phyloP scores from a whole-genome alignment of 2,888 invertebrate genomes.

The Pheosia tremula region DNA sequence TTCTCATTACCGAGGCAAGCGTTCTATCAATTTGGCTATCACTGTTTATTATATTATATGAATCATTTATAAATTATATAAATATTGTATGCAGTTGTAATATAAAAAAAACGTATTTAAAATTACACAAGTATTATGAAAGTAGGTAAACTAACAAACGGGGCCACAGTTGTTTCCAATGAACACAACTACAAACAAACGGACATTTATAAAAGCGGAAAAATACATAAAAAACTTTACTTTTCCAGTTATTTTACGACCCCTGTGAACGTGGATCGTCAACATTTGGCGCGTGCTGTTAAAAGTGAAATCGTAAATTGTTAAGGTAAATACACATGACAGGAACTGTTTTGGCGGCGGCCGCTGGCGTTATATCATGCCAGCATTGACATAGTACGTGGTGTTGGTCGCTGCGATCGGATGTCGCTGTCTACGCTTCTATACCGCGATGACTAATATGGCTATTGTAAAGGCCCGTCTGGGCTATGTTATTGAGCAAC shows the following conservation, averaged over 20 bases:
- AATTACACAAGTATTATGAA: not conserved
- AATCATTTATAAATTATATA: too few relatives aligned
- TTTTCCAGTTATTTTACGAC: slow-evolving; percentile 30
- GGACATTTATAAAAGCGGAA: slow-evolving; percentile 7
- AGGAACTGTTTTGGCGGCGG: slow-evolving; percentile 62
- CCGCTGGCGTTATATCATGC: slow-evolving; percentile 64
- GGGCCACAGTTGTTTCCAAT: slow-evolving; percentile 1
- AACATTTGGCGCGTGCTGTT: slow-evolving; percentile 26
- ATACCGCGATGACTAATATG: slow-evolving; percentile 70
- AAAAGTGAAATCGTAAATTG: slow-evolving; percentile 45
- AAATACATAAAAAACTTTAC: slow-evolving; percentile 16
- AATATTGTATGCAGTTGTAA: too few relatives aligned
- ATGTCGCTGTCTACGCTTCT: slow-evolving; percentile 72
- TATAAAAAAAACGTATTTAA: too few relatives aligned
- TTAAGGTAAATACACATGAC: slow-evolving; percentile 57
- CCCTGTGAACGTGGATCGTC: slow-evolving; percentile 32
- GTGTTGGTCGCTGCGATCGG: slow-evolving; percentile 58
- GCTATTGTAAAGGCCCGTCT: slow-evolving; percentile 34
- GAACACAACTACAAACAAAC: not conserved
- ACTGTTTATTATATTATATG: too few relatives aligned
- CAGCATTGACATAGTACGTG: slow-evolving; percentile 70
- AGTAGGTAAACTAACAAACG: not conserved
- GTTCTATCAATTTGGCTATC: too few relatives aligned
- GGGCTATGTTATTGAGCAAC: slow-evolving; percentile 32
- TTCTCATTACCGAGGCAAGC: too few relatives aligned